Base-by-base conservation (phyloP, 2,888 invertebrate genomes). In the Hedya salicella region DNA sequence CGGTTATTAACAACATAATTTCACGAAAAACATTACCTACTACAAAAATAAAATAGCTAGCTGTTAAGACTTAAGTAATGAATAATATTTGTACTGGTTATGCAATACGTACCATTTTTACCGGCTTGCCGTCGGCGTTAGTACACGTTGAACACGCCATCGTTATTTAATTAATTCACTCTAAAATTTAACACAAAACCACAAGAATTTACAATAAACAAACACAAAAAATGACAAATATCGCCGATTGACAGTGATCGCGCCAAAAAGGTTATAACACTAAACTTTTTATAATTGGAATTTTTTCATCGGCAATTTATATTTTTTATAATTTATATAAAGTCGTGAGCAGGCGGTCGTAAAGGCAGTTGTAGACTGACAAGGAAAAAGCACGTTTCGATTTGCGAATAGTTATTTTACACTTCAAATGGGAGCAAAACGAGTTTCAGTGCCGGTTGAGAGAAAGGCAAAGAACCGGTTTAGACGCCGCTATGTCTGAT, bases 61-160 rank as follows among this genome's bases (percentile, higher is more conserved):
- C 21, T 36, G 36, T 36, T 6, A 11, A 8, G 13, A 36, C 9
- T 9, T 36, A n/a, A n/a, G n/a, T n/a, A 25, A 25, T 9, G 36
- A 11, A 48, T n/a, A 49, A 17, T 2, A 4, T 25, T 4, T 40
- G 42, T 49, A 32, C 1, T n/a, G 1, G 17, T 3, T 4, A 59
- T 17, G 19, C n/a, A 61, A 65, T 62, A 80, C 87, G 82, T 72
- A 87, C 88, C 85, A 83, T 86, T 79, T 81, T 85, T 30, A 81
- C 76, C 1, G 81, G 74, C 71, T 82, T 85, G 49, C 75, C 78
- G 0, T 82, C 82, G 30, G 78, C 75, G 68, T 78, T 78, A 72
- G 81, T 67, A 73, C 89, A 89, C 50, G 82, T 69, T 9, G 84
- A 73, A 68, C 89, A 89, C 77, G 87, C 81, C 89, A 89, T 89